phyloP scores from a whole-genome alignment of 1,140 invertebrate genomes.

The Drosophila sp. region DNA sequence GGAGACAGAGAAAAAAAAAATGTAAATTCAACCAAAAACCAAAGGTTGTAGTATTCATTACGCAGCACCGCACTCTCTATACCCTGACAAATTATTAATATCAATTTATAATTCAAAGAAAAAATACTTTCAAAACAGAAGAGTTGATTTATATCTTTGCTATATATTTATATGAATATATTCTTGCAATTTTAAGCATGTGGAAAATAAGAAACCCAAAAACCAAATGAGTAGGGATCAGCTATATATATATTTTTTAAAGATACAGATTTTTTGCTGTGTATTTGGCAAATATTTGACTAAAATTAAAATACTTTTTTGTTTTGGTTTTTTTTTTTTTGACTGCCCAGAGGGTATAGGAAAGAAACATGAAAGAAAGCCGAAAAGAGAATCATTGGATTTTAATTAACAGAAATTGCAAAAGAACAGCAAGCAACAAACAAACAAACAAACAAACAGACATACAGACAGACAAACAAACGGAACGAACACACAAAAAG shows the following conservation, averaged over 20 bases:
- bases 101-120: too few species aligned
- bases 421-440: conserved; percentile 21
- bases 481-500: conserved; percentile 8
- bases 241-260: too few species aligned
- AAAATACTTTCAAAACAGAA: too few species aligned
- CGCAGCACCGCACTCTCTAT: neutral
- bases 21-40: conserved; percentile 48
- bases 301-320: neutral
- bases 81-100: neutral
- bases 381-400: conserved; percentile 61
- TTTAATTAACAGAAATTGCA: conserved; percentile 67
- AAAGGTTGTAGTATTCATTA: conserved; percentile 1
- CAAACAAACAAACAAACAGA: conserved; percentile 3
- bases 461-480: conserved; percentile 16
- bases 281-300: neutral
- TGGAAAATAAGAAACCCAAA: too few species aligned
- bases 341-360: neutral
- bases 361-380: conserved; percentile 33
- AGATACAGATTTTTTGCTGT: too few species aligned
- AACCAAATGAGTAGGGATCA: neutral
- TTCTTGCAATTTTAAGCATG: too few species aligned
- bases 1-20: conserved; percentile 31
- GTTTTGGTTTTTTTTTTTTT: neutral
- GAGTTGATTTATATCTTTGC: too few species aligned
- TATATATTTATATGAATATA: too few species aligned